phyloP scores from a whole-genome alignment of 1,140 invertebrate genomes.

The Dinoponera quadriceps region DNA sequence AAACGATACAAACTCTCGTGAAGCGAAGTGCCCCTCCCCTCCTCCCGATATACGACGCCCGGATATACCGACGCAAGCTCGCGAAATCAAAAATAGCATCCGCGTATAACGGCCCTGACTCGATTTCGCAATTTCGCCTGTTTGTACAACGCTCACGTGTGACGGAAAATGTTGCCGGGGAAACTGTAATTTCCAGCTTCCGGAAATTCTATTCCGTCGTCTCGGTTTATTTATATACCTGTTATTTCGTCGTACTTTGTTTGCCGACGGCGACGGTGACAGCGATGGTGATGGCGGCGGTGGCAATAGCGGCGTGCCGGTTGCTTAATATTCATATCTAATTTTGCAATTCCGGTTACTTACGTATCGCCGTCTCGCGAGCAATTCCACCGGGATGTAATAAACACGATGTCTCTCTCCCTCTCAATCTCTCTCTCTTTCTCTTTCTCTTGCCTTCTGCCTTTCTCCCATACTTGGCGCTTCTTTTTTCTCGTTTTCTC shows the following conservation, averaged over 20 bases:
- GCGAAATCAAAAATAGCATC: conserved; percentile 35
- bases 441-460: background rate
- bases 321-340: conserved; percentile 59
- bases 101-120: conserved; percentile 2
- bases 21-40: background rate
- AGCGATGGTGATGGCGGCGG: too few relatives aligned
- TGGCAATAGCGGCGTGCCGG: background rate
- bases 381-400: conserved; percentile 46
- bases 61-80: background rate
- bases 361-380: conserved; percentile 45
- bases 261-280: conserved; percentile 9
- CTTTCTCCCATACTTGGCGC: conserved; percentile 4
- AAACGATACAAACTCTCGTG: conserved; percentile 32
- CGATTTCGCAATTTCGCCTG: conserved; percentile 46
- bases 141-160: conserved; percentile 18
- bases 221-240: conserved; percentile 38
- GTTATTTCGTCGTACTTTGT: conserved; percentile 42
- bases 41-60: conserved; percentile 5
- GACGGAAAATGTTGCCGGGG: conserved; percentile 34
- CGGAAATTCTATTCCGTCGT: conserved; percentile 21
- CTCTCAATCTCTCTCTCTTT: conserved; percentile 11
- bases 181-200: conserved; percentile 40
- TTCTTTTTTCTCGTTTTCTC: too few relatives aligned
- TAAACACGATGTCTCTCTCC: conserved; percentile 51
- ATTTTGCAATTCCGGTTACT: conserved; percentile 58